A percentile compares a stretch with the other conserved stretches of the same genome.
These are phyloP conservation scores for Nematostella vectensis DNA, from an alignment of 92 coral and sea anemone species.

Conservation along the genomic window DNA sequence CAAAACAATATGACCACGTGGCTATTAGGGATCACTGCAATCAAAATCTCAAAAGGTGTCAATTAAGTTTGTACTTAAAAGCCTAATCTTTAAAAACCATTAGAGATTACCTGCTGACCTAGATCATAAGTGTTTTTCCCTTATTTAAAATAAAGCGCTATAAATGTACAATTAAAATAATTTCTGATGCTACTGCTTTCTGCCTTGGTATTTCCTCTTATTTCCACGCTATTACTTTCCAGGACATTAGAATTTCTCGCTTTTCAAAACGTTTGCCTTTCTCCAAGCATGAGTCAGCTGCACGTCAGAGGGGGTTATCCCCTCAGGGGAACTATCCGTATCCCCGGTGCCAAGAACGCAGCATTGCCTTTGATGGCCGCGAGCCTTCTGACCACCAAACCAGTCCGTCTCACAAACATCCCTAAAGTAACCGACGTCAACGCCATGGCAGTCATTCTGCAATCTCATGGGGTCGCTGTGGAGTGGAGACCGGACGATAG, in stretches of 20 bases:
- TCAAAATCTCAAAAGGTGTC: too few species aligned
- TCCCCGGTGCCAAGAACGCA: slow-evolving; percentile 39
- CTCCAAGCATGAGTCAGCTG: slow-evolving; percentile 4
- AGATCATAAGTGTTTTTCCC: too few species aligned
- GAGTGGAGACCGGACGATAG: not conserved
- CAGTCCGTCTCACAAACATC: slow-evolving; percentile 17
- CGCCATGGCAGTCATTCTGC: slow-evolving; percentile 19
- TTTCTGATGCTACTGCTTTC: not conserved
- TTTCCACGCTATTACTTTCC: not conserved
- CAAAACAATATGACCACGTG: too few species aligned
- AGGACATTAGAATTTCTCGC: not conserved
- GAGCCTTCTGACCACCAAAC: slow-evolving; percentile 19
- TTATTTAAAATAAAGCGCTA: too few species aligned
- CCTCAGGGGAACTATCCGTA: slow-evolving; percentile 10
- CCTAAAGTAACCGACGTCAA: slow-evolving; percentile 18
- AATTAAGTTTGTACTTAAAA: too few species aligned
- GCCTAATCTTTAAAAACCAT: too few species aligned
- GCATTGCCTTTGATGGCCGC: slow-evolving; percentile 35
- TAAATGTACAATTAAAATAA: not conserved
- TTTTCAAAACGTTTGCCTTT: not conserved
- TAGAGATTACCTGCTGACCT: too few species aligned
- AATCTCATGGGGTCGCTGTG: slow-evolving; percentile 27
- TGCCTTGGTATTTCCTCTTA: not conserved
- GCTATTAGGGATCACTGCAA: too few species aligned
- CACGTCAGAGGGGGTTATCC: slow-evolving; percentile 19